Evolutionary conservation across 1,140 invertebrate species (phyloP), one percentile per base, ranked within the genome.

Genomic region (Ceratosolen fusciceps): DNA sequence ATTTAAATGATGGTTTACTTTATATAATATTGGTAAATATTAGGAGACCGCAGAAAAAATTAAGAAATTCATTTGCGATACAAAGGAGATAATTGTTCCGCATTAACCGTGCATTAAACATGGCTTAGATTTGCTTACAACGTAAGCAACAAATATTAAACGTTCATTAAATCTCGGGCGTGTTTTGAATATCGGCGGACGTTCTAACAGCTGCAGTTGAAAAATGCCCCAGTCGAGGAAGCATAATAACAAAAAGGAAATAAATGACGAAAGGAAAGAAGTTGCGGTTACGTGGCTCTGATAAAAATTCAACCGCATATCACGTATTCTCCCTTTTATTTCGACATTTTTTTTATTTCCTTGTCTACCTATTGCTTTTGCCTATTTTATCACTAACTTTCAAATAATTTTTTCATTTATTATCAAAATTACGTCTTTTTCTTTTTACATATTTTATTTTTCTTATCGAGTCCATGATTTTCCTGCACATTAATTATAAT

Each of bases 241-340:
- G 29, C 26, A 29, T 54, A 72, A 34, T 54, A 72, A 49, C 21
- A 52, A 71, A 52, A 47, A 52, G 29, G 12, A 52, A 10, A 39
- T 68, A 39, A 43, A 26, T 21, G 34, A 39, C 0, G 29, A 49
- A 71, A 37, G 37, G 37, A 24, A 47, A 39, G n/a, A 70, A 31
- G 24, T 7, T 52, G 47, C 56, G 24, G 56, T 8, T 31, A 31
- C 16, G 56, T 8, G 24, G 24, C 8, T 24, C 47, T 72, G 10
- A 72, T 72, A 31, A 56, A 74, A 74, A 74, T 58, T 54, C 34
- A 74, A 21, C 16, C 37, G 7, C 34, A 37, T 60, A 74, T 74
- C 72, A 60, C 52, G 54, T 60, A 74, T 60, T 74, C 72, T 54
- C 34, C 31, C 12, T 16, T 14, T 49, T 49, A 54, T 34, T 73